Evolutionary conservation across 2,888 invertebrate species (phyloP).

Genomic region (Eupeodes luniger): DNA sequence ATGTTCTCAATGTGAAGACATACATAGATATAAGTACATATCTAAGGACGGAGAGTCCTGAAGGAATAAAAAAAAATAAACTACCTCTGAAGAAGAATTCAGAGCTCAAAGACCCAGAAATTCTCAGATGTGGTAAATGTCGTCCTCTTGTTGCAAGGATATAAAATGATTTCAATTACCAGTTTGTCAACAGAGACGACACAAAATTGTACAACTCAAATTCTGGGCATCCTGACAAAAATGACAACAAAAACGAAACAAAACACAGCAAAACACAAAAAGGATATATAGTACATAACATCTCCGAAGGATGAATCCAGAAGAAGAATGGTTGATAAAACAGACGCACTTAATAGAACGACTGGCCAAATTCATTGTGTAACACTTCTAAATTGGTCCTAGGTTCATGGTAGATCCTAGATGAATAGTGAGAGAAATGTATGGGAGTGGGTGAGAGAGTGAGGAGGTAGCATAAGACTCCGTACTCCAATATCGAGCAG

Average conservation of each 20-base stretch:
- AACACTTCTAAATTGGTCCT: slow-evolving; percentile 70
- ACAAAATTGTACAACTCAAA: slow-evolving; percentile 46
- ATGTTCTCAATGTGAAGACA: background rate
- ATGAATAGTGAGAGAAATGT: background rate
- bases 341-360: slow-evolving; percentile 70
- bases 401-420: slow-evolving; percentile 1
- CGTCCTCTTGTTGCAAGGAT: slow-evolving; percentile 35
- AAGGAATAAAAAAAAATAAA: slow-evolving; percentile 8
- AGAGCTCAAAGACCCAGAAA: background rate
- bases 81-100: slow-evolving; percentile 23
- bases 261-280: slow-evolving; percentile 24
- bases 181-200: slow-evolving; percentile 66
- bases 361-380: slow-evolving; percentile 71
- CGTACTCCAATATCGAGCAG: slow-evolving; percentile 30
- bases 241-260: slow-evolving; percentile 19
- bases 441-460: background rate
- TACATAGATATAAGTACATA: too few relatives aligned
- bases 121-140: slow-evolving; percentile 4
- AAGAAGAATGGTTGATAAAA: slow-evolving; percentile 48
- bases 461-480: background rate
- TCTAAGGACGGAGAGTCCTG: background rate
- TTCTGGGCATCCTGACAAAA: slow-evolving; percentile 27
- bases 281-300: slow-evolving; percentile 33
- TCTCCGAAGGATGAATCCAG: slow-evolving; percentile 44
- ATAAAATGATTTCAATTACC: slow-evolving; percentile 72